Conservation (phyloP, 2,888 invertebrate genomes). For the Agrotis clavis region DNA sequence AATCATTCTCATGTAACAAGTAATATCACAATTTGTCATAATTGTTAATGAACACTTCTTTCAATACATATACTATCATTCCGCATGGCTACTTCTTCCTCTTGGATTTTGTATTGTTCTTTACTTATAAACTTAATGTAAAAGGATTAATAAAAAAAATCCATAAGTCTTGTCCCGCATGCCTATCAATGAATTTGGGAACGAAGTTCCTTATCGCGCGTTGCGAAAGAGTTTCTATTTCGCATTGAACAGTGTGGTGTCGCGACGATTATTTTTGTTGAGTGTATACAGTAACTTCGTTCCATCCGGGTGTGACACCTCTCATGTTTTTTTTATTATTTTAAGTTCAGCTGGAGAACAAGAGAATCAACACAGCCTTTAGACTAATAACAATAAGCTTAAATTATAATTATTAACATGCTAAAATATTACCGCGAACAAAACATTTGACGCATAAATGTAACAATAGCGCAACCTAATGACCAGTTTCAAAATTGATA, state of each 20-base stretch:
- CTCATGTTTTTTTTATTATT: too few species aligned
- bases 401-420: neutral
- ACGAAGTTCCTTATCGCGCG: too few species aligned
- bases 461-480: conserved; percentile 2
- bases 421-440: conserved; percentile 2
- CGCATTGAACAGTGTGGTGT: too few species aligned
- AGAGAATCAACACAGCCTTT: conserved; percentile 20
- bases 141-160: neutral
- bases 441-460: neutral
- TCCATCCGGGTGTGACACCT: too few species aligned
- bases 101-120: neutral
- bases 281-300: too few species aligned
- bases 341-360: conserved; percentile 21
- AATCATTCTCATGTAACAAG: neutral
- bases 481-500: neutral
- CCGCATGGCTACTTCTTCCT: neutral
- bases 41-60: neutral
- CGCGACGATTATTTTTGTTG: too few species aligned
- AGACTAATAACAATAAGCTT: conserved; percentile 14
- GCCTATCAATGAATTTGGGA: too few species aligned
- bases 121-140: neutral
- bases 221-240: too few species aligned
- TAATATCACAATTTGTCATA: conserved; percentile 12
- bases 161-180: neutral
- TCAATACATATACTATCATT: neutral